Evolutionary conservation across 2,797 vertebrate genomes (phyloP), one percentile per base, ranked within the genome.

Genomic region (Halcyon leucocephala): DNA sequence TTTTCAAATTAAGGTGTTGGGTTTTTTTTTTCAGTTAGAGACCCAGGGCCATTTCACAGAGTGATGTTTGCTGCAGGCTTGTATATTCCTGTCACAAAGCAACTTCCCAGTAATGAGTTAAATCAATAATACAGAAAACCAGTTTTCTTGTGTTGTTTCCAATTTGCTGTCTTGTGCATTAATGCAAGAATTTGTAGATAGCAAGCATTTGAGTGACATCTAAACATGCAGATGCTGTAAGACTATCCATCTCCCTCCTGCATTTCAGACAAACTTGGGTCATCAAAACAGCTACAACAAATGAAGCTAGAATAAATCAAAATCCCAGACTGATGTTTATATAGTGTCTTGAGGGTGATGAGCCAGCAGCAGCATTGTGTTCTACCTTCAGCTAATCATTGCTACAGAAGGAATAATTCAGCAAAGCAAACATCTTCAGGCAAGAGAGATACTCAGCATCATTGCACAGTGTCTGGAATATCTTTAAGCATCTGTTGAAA

Each of bases 371-470:
- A 76, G 81, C 72, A 24, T 58, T 31, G 16, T 85, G 42, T 81
- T 90, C 74, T 85, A 37, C 86, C 73, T 96, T 89, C 80, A 87
- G 83, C 71, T 95, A 89, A 92, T 77, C 70, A 74, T 37, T 91
- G 74, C 91, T 93, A 70, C 86, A 69, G 70, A 94, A 90, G 78
- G 82, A 96, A 78, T 57, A 79, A 87, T 82, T 96, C 80, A 73
- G 92, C 74, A 96, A 85, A 95, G 90, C 94, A 97, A 95, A 94
- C 77, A 90, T 83, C 91, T 94, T 42, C 69, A 92, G 89, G 92
- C 80, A 80, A 79, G 89, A 61, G 2, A 73, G 90, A 58, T 57
- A 42, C 65, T 67, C 44, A 35, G 69, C 76, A 86, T 85, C 71
- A 61, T 35, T 73, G 70, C 62, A 46, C 6, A 82, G 88, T 70